Percentiles rank a stretch among this genome's conserved stretches.
These are phyloP conservation scores for Synanthedon tipuliformis DNA, from an alignment of 2,888 invertebrate species.

Conservation along the genomic window DNA sequence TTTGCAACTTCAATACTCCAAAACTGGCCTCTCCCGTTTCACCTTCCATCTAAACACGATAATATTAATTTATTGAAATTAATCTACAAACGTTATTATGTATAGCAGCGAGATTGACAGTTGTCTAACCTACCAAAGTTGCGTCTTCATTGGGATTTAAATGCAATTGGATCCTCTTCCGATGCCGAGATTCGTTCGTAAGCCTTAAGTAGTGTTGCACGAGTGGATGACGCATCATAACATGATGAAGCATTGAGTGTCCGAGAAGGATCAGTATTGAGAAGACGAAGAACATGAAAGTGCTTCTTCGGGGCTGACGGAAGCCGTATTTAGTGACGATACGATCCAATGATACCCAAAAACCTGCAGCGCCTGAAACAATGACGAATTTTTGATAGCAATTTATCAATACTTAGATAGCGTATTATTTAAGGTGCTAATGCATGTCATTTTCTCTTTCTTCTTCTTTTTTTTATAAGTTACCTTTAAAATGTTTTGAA, in stretches of 20 bases:
- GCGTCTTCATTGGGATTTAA: slow-evolving; percentile 88
- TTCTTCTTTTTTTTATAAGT: too few species aligned
- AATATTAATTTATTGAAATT: neutral
- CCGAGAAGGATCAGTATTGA: slow-evolving; percentile 81
- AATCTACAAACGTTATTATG: neutral
- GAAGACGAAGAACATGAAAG: slow-evolving; percentile 86
- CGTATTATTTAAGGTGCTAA: too few species aligned
- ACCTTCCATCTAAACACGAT: slow-evolving; percentile 48
- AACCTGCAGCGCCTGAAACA: slow-evolving; percentile 83
- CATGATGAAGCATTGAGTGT: slow-evolving; percentile 83
- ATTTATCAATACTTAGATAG: neutral
- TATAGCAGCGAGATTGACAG: neutral
- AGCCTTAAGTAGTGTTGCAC: slow-evolving; percentile 84
- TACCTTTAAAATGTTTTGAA: too few species aligned
- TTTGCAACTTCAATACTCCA: slow-evolving; percentile 82
- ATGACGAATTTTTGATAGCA: neutral
- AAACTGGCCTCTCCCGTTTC: slow-evolving; percentile 69
- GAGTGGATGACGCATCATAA: slow-evolving; percentile 83
- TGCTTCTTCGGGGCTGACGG: slow-evolving; percentile 82
- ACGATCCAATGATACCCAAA: slow-evolving; percentile 86
- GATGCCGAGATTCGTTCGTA: slow-evolving; percentile 79
- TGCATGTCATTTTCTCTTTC: too few species aligned
- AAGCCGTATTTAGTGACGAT: slow-evolving; percentile 85
- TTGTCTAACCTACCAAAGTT: slow-evolving; percentile 72
- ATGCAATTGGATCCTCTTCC: slow-evolving; percentile 81